A percentile compares a stretch with the other conserved stretches of the same genome.
Conservation (phyloP, 1,140 invertebrate species). For the Cheumatopsyche charites region DNA sequence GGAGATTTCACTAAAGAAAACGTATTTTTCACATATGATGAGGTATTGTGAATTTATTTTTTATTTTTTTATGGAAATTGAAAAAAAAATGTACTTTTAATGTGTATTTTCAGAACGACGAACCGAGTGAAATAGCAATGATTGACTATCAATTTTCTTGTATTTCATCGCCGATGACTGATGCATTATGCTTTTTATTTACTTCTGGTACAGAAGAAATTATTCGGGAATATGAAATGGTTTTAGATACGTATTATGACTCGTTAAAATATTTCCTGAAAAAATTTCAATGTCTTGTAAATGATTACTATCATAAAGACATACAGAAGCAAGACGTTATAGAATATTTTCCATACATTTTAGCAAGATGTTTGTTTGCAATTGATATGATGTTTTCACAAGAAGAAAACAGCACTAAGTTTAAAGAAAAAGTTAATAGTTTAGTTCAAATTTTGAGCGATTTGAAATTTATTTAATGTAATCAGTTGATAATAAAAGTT, state of each 20-base stretch:
- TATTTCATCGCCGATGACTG: conserved; percentile 17
- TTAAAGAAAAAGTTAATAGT: not conserved
- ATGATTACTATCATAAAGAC: conserved; percentile 23
- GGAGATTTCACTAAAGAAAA: conserved; percentile 22
- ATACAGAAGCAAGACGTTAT: conserved; percentile 14
- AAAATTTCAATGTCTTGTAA: conserved; percentile 28
- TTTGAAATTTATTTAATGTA: not conserved
- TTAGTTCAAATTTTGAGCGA: not conserved
- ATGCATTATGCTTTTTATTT: conserved; percentile 10
- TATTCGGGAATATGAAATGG: conserved; percentile 24
- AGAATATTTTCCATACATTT: not conserved
- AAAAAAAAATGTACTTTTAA: not conserved
- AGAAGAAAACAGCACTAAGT: not conserved
- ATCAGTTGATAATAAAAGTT: not conserved
- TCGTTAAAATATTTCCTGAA: conserved; percentile 28
- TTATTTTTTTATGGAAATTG: not conserved
- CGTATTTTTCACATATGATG: conserved; percentile 22
- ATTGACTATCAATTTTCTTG: conserved; percentile 34
- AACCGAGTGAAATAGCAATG: conserved; percentile 27
- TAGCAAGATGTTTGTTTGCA: not conserved
- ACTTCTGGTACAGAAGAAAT: conserved; percentile 12
- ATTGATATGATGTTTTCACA: not conserved
- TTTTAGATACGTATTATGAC: conserved; percentile 30
- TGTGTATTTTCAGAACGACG: conserved; percentile 23
- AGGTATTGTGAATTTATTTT: conserved; percentile 1